Evolutionary conservation across 2,113 vertebrate species (phyloP), one percentile per base, ranked within the genome.

Genomic region (Callorhinus ursinus): DNA sequence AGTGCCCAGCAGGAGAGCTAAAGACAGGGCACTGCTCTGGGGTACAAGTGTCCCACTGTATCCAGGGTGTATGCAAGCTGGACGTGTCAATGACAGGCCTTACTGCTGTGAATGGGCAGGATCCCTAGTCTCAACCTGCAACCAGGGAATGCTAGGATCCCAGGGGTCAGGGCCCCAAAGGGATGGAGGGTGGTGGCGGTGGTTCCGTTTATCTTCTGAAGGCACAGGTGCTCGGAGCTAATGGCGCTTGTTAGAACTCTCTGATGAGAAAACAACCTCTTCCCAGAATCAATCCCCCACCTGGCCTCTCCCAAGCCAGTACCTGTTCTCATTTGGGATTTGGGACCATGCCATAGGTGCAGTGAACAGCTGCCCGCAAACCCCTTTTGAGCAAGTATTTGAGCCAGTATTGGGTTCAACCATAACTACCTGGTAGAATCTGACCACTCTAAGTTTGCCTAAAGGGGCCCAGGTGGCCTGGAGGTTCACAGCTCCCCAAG

Each of bases 181-280:
- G 51, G 26, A 67, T 5, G 21, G n/a, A 65, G 7, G 33, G 33
- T 69, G 12, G 46, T 19, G 24, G 28, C 6, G 11, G 57, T 9
- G 16, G 33, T 39, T 55, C 63, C 94, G 39, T 82, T 95, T 84
- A 84, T 91, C 85, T 97, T 94, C 95, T 2, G 2, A 90, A 96
- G 92, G 69, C 97, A 93, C 97, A 97, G 95, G 95, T 97, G 96
- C 19, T 93, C 74, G 33, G 2, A 72, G 84, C 42, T 97, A 96
- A 97, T 82, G 77, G 33, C 85, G 88, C 88, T 86, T 92, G 92
- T 51, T 77, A 7, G 49, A 96, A 95, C 74, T 93, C 65, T 93
- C 84, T 71, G 46, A 55, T 76, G 92, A 63, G 92, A 96, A 98
- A 98, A 97, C 96, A 94, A 85, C 92, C 71, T 90, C 77, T 98